Evolutionary conservation across 1,140 invertebrate genomes (phyloP).

Genomic region (Chionoecetes opilio): DNA sequence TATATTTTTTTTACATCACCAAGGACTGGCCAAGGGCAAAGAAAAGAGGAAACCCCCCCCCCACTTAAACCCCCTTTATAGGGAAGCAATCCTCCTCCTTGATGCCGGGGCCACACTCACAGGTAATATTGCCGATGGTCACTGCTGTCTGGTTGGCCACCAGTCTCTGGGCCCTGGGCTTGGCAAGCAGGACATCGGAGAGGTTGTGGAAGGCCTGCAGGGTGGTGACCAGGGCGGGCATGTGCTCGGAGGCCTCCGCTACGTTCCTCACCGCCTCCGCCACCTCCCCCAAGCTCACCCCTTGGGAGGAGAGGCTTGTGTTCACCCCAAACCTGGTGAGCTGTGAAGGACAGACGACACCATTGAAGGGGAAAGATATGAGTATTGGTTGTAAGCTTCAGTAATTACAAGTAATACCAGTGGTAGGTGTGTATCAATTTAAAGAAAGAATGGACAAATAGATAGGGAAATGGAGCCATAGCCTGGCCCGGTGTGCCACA

Average conservation of each 20-base stretch:
- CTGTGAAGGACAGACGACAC: slow-evolving; percentile 30
- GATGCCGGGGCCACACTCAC: neutral
- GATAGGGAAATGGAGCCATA: no score
- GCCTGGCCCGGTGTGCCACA: no score
- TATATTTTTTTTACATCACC: no score
- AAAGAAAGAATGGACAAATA: no score
- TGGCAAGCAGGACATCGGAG: neutral
- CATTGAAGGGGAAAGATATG: no score
- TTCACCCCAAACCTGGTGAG: slow-evolving; percentile 62
- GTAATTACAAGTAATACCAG: no score
- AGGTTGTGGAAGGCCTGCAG: slow-evolving; percentile 25
- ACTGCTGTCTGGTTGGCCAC: neutral
- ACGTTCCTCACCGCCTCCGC: neutral
- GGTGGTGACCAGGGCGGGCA: slow-evolving; percentile 33
- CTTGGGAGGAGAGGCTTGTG: slow-evolving; percentile 49
- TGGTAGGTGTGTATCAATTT: no score
- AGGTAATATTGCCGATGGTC: slow-evolving; percentile 12
- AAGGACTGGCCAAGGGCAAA: no score
- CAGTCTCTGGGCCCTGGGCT: neutral
- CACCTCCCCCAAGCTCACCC: slow-evolving; percentile 52
- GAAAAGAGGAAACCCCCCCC: no score
- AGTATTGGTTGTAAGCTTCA: no score
- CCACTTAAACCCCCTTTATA: no score
- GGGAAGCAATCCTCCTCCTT: no score
- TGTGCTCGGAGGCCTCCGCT: neutral